Base-by-base conservation (phyloP, 2,888 invertebrate species). In the Entomobrya proxima region DNA sequence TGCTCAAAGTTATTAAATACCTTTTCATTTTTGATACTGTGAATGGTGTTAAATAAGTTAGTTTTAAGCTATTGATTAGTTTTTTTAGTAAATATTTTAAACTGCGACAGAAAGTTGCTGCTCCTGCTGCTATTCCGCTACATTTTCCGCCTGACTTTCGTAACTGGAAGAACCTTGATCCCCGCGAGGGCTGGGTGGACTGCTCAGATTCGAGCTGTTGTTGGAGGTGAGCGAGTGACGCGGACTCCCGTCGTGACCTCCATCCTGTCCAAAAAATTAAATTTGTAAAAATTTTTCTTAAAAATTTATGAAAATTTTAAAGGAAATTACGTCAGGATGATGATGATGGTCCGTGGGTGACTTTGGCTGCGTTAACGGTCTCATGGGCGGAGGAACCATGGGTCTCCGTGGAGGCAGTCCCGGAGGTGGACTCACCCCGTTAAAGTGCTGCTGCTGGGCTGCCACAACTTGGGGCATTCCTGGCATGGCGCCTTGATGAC, bases 191-290 rank as follows among this genome's bases (percentile, higher is more conserved):
- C 94, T 94, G 69, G 95, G 95, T 75, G 95, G 95, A 67, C 95
- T 95, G 89, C 95, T 95, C 90, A 95, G 93, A 92, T 95, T 95
- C 90, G 95, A 95, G 92, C 95, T 95, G 91, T 95, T 95, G 92
- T 95, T 95, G 87, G 95, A 95, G 85, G 95, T 95, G 91, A 95
- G 94, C 83, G 95, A 95, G 91, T 95, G 95, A 85, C 95, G 93
- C 58, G 95, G 95, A 91, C 94, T 95, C 85, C 93, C 93, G 89
- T 93, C 93, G 35, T 92, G 91, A 75, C 92, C 91, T 69, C 84
- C 84, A 74, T 93, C 93, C 92, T 77, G 35, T n/a, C n/a, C n/a
- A n/a, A n/a, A n/a, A n/a, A 69, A 72, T 50, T 35, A 37, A 21
- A 40, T 80, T 3, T 18, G 6, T 30, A 44, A 52, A 35, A 37